Evolutionary conservation across 2,113 vertebrate genomes (phyloP).

Genomic region (Toxotes chatareus): DNA sequence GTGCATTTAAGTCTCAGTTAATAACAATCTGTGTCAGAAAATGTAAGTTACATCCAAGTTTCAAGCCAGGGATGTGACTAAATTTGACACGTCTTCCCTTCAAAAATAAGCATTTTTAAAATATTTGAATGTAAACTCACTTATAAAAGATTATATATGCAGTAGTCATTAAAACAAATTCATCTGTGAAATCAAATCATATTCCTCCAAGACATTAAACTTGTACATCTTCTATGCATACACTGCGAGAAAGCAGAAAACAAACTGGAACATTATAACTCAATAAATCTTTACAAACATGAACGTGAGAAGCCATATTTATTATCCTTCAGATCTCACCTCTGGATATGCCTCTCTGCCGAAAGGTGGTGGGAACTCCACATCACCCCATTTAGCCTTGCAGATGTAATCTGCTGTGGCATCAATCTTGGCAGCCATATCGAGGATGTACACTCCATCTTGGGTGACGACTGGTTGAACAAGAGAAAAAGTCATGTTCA

Average conservation of each 20-base stretch:
- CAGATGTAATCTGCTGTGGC: conserved; percentile 97
- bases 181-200: background rate
- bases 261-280: background rate
- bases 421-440: conserved; percentile 97
- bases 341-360: conserved; percentile 98
- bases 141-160: background rate
- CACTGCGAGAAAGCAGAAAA: background rate
- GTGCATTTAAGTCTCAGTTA: background rate
- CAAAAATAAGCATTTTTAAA: no score
- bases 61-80: background rate
- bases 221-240: background rate
- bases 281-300: background rate
- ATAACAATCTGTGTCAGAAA: background rate
- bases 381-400: conserved; percentile 97
- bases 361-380: conserved; percentile 97
- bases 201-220: background rate
- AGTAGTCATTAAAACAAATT: background rate
- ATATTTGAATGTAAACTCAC: background rate
- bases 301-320: background rate
- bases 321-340: conserved; percentile 80
- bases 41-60: background rate
- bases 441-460: conserved; percentile 91
- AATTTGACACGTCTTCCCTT: background rate
- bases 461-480: conserved; percentile 86
- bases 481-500: background rate